Base-by-base conservation (phyloP, 1,140 invertebrate species). In the Paramacrobiotus metropolitanus region DNA sequence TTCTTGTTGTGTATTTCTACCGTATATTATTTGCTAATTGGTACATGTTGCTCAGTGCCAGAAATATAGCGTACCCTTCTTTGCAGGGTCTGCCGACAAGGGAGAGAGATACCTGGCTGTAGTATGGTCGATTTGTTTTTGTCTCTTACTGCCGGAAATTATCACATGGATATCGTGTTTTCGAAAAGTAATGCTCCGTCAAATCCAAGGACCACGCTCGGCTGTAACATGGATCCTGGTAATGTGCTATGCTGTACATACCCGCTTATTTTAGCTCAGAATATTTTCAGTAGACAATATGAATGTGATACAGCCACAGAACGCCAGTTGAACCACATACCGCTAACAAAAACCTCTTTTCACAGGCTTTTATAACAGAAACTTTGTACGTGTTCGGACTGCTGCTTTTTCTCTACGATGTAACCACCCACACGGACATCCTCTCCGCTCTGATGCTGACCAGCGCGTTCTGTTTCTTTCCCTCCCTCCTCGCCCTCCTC, bases 41-140 rank as follows among this genome's bases (percentile, higher is more conserved):
- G n/a, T n/a, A n/a, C n/a, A n/a, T n/a, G n/a, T n/a, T n/a, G n/a
- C n/a, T n/a, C n/a, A n/a, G n/a, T n/a, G n/a, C n/a, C n/a, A n/a
- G n/a, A n/a, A n/a, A n/a, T n/a, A n/a, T n/a, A n/a, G n/a, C n/a
- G n/a, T n/a, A n/a, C n/a, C n/a, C n/a, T n/a, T n/a, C n/a, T n/a
- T n/a, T n/a, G n/a, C n/a, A n/a, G n/a, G n/a, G n/a, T n/a, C n/a
- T n/a, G n/a, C n/a, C n/a, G 34, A 40, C n/a, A 15, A 40, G 4
- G 4, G 24, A 28, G 48, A 55, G 24, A 55, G 28, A 24, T 55
- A 55, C 24, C 15, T 55, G 48, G 48, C 48, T 15, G 48, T 55
- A 9, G 28, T 55, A 20, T 55, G 48, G 48, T 55, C 48, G 4
- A 55, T 55, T 20, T 55, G 48, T 24, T 55, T 55, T 55, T 55